These are phyloP conservation scores for Tachuris rubrigastra DNA, from an alignment of 2,113 vertebrate species.

Conservation along the genomic window DNA sequence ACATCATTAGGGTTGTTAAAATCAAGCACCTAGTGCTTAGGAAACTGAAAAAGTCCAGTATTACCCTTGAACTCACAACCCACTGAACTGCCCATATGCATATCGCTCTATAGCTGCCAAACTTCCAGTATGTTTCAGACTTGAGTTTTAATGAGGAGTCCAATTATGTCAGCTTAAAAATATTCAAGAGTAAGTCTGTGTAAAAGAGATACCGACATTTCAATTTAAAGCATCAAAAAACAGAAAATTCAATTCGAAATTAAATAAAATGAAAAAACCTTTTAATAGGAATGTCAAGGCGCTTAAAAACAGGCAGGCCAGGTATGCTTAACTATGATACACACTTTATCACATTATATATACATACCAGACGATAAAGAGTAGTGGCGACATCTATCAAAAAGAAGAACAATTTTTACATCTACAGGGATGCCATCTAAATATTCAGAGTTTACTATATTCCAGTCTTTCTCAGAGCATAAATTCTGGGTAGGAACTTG, in stretches of 20 bases:
- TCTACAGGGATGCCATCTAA: background rate
- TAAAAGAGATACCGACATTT: background rate
- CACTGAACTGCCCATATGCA: background rate
- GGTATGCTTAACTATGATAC: background rate
- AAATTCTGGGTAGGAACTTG: background rate
- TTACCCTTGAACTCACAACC: background rate
- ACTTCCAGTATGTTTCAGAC: background rate
- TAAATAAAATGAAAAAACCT: background rate
- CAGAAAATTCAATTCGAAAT: background rate
- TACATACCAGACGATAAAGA: background rate
- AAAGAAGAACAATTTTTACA: slow-evolving; percentile 7
- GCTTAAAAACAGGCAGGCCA: background rate
- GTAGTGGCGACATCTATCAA: background rate
- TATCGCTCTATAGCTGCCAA: background rate
- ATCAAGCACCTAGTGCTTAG: background rate
- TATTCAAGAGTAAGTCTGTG: background rate
- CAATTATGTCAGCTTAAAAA: background rate
- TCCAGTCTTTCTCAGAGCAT: background rate
- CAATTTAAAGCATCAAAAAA: background rate
- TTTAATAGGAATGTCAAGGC: background rate
- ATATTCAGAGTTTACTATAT: background rate
- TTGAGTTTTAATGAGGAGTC: background rate
- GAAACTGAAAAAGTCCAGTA: background rate
- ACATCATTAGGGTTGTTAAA: background rate
- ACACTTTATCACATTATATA: background rate